Evolutionary conservation across 2,888 invertebrate genomes (phyloP).

Genomic region (Timandra comae): DNA sequence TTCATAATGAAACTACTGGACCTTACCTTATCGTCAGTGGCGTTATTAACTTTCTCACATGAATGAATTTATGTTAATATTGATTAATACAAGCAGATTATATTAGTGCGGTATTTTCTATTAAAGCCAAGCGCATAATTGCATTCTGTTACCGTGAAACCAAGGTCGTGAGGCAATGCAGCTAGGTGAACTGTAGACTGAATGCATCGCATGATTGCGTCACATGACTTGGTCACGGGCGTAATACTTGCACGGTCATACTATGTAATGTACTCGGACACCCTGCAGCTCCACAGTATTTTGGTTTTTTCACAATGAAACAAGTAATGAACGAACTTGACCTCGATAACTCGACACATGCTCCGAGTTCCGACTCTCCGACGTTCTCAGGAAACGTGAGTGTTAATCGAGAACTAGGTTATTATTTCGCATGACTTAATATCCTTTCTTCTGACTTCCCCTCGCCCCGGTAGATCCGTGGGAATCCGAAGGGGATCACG

Average conservation of each 20-base stretch:
- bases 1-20: too few species aligned
- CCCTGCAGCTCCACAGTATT: too few species aligned
- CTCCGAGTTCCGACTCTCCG: too few species aligned
- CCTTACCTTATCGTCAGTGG: too few species aligned
- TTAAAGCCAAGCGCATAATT: slow-evolving; percentile 33
- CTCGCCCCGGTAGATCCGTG: slow-evolving; percentile 41
- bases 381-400: slow-evolving; percentile 32
- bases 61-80: too few species aligned
- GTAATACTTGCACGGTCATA: slow-evolving; percentile 8
- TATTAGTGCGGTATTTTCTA: too few species aligned
- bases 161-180: slow-evolving; percentile 69
- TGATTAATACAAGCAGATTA: too few species aligned
- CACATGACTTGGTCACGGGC: slow-evolving; percentile 30
- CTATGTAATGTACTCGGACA: slow-evolving; percentile 2
- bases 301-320: slow-evolving; percentile 2
- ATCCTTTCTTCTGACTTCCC: slow-evolving; percentile 31
- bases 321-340: slow-evolving; percentile 28
- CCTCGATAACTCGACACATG: slow-evolving; percentile 24
- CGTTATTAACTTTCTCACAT: too few species aligned
- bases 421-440: slow-evolving; percentile 35
- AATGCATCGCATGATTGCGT: slow-evolving; percentile 55
- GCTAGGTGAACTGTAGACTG: slow-evolving; percentile 51
- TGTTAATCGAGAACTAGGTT: slow-evolving; percentile 43
- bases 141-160: slow-evolving; percentile 60
- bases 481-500: slow-evolving; percentile 53